phyloP scores from a whole-genome alignment of 2,888 invertebrate species.

The Pristionchus mayeri region DNA sequence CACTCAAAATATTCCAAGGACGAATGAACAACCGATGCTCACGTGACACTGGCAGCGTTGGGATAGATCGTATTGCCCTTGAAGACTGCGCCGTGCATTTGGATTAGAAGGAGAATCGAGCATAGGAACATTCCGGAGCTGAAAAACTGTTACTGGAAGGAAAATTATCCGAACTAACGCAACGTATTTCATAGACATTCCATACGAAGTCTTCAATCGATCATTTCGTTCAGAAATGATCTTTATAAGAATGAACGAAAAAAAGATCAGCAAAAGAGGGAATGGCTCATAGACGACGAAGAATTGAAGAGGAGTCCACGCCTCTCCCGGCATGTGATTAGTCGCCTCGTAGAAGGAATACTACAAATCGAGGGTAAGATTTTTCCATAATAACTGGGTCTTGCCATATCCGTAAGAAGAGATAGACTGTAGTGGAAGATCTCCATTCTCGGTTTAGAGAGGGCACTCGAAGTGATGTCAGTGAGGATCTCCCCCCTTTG shows the following conservation, averaged over 20 bases:
- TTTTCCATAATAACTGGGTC: too few relatives aligned
- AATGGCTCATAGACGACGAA: conserved; percentile 19
- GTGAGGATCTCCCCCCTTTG: neutral
- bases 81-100: conserved; percentile 5
- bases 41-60: neutral
- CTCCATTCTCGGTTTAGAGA: neutral
- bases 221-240: neutral
- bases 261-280: neutral
- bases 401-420: neutral
- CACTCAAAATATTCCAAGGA: too few relatives aligned
- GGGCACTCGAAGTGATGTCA: neutral
- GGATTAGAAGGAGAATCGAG: neutral
- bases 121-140: conserved; percentile 10
- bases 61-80: conserved; percentile 39
- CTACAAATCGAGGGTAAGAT: too few relatives aligned
- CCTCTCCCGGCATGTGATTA: neutral
- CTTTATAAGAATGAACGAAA: neutral
- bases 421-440: neutral
- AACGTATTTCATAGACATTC: neutral
- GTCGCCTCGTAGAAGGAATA: conserved; percentile 15
- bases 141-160: too few relatives aligned
- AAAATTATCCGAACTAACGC: too few relatives aligned
- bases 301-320: conserved; percentile 17
- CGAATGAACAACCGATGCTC: neutral
- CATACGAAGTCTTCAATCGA: neutral